Base-by-base conservation (phyloP, 2,888 invertebrate species). In the Vanessa cardui region DNA sequence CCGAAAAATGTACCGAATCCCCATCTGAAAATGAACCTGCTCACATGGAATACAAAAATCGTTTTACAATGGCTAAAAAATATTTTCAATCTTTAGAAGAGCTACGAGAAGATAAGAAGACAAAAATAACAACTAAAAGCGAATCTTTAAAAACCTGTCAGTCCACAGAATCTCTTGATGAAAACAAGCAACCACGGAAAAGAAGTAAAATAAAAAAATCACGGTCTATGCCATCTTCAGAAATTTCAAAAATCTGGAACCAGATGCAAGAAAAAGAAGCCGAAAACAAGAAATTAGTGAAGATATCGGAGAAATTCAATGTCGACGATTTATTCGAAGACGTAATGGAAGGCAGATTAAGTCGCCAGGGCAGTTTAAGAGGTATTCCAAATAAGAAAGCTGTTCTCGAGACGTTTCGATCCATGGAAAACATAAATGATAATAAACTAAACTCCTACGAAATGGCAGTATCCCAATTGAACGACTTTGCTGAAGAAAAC, bases 301-400 rank as follows among this genome's bases (percentile, higher is more conserved):
- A 92, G 74, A 92, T 93, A 76, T 92, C 93, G 1, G 93, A 93
- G 73, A 92, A 93, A 73, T 94, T 93, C 72, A 87, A 92, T 50
- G 90, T 94, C 0, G 92, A 93, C 16, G 93, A 93, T 74, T 83
- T 94, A 59, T 94, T 91, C 70, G 85, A 80, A 66, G 93, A 94
- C 71, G 90, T 91, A 0, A 92, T 88, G 78, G 91, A 92, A 75
- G 91, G 92, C 1, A 89, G 84, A 77, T 77, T 90, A 16, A 91
- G 91, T 75, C 83, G 92, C 15, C 89, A 91, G 69, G 93, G 93
- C n/a, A 90, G 90, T 77, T 87, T 93, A 54, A 83, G 92, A 77
- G 93, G 93, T 0, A 93, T 94, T 74, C 93, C 93, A 33, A 88
- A 93, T 77, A 93, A 93, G 74, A 93, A 91, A 78, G 94, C 93